Conservation (phyloP, 2,888 invertebrate genomes). For the Panzeria rudis region DNA sequence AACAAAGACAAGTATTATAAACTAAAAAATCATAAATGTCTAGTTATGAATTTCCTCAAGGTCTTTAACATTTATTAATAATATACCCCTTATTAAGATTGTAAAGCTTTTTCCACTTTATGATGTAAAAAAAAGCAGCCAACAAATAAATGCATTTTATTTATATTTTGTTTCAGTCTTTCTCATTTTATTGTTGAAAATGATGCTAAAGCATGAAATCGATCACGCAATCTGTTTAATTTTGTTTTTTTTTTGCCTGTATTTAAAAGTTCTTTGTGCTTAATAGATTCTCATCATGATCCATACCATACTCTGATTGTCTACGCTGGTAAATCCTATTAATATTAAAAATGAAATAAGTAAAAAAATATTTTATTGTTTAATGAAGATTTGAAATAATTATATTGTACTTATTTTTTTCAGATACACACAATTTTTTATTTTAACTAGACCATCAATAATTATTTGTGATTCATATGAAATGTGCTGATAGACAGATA, state of each 20-base stretch:
- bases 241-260: neutral
- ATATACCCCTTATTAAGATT: neutral
- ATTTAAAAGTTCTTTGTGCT: slow-evolving; percentile 39
- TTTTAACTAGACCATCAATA: slow-evolving; percentile 53
- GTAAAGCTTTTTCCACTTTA: neutral
- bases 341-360: slow-evolving; percentile 21
- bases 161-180: slow-evolving; percentile 1
- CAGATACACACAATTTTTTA: neutral
- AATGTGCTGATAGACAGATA: slow-evolving; percentile 31
- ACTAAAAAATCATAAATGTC: neutral
- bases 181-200: slow-evolving; percentile 57
- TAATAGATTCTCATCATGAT: slow-evolving; percentile 56
- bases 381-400: slow-evolving; percentile 46
- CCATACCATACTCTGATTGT: slow-evolving; percentile 4
- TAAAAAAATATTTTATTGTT: slow-evolving; percentile 55
- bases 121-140: neutral
- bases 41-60: slow-evolving; percentile 13
- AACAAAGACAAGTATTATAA: no score
- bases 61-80: neutral
- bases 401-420: slow-evolving; percentile 10
- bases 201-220: slow-evolving; percentile 69
- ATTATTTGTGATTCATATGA: slow-evolving; percentile 37
- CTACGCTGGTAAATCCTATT: slow-evolving; percentile 29
- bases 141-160: slow-evolving; percentile 19
- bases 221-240: slow-evolving; percentile 67